A percentile compares a stretch with the other conserved stretches of the same genome.
Evolutionary conservation across 2,888 invertebrate genomes (phyloP).

Genomic region (Asteroscopus sphinx): DNA sequence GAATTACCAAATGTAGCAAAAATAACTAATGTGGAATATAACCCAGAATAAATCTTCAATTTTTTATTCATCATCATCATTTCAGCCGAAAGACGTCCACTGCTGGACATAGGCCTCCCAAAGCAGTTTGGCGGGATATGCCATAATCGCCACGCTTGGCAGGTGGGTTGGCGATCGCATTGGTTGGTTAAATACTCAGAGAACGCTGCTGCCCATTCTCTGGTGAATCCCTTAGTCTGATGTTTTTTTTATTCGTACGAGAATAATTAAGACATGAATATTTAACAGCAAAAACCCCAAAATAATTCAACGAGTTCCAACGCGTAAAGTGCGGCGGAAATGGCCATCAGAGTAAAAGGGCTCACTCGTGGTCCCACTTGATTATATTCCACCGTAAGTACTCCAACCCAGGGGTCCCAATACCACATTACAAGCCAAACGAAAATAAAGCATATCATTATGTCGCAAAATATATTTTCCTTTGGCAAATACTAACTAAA

Average conservation of each 20-base stretch:
- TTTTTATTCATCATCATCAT: no score
- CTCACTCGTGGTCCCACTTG: slow-evolving; percentile 66
- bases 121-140: no score
- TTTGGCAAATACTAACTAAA: slow-evolving; percentile 33
- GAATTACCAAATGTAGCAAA: no score
- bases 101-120: no score
- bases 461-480: slow-evolving; percentile 48
- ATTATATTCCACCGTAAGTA: slow-evolving; percentile 69
- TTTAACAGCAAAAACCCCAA: slow-evolving; percentile 48
- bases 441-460: slow-evolving; percentile 56
- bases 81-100: no score
- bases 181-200: no score
- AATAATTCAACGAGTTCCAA: slow-evolving; percentile 51
- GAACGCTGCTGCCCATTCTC: no score
- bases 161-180: no score
- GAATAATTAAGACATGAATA: slow-evolving; percentile 52
- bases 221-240: no score
- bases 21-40: no score
- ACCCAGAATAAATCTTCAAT: no score
- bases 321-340: slow-evolving; percentile 56
- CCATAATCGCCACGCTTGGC: no score
- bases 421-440: slow-evolving; percentile 35
- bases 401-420: slow-evolving; percentile 48
- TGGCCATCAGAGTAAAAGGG: slow-evolving; percentile 65
- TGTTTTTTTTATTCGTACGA: slow-evolving; percentile 26